Conservation (phyloP, 2,888 invertebrate genomes). For the Lobophora halterata region DNA sequence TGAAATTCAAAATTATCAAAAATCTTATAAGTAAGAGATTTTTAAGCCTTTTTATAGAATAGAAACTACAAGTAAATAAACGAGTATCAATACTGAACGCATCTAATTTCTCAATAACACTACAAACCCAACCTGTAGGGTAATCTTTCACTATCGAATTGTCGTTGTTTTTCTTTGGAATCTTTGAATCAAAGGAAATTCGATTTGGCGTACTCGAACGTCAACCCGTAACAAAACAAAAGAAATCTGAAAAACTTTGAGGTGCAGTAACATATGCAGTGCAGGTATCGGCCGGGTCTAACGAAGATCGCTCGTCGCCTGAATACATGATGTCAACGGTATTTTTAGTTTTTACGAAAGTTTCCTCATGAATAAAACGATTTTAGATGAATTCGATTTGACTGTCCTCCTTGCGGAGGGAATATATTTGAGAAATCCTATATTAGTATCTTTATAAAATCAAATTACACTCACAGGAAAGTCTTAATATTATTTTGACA, state of each 20-base stretch:
- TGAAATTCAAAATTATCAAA: too few relatives aligned
- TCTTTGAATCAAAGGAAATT: constrained; percentile 73
- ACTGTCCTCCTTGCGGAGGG: constrained; percentile 11
- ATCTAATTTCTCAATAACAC: constrained; percentile 5
- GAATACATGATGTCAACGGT: constrained; percentile 70
- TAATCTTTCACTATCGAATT: constrained; percentile 27
- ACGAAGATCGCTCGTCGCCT: constrained; percentile 65
- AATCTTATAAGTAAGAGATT: too few relatives aligned
- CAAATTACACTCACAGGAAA: too few relatives aligned
- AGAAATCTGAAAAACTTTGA: constrained; percentile 52
- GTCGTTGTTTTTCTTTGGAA: constrained; percentile 51
- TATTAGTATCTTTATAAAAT: too few relatives aligned
- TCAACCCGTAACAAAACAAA: constrained; percentile 71
- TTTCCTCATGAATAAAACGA: constrained; percentile 36
- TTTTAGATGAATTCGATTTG: constrained; percentile 32
- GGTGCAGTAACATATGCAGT: constrained; percentile 73
- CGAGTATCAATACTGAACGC: too few relatives aligned
- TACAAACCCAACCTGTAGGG: constrained; percentile 9
- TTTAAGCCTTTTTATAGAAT: too few relatives aligned
- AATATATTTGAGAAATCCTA: constrained; percentile 5
- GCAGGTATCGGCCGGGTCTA: constrained; percentile 72
- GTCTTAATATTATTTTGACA: too few relatives aligned
- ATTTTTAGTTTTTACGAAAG: constrained; percentile 32
- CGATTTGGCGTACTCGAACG: constrained; percentile 66
- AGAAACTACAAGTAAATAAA: too few relatives aligned